Evolutionary conservation across 2,797 vertebrate genomes (phyloP), one percentile per base, ranked within the genome.

Genomic region (Lepidocolaptes lacrymiger): DNA sequence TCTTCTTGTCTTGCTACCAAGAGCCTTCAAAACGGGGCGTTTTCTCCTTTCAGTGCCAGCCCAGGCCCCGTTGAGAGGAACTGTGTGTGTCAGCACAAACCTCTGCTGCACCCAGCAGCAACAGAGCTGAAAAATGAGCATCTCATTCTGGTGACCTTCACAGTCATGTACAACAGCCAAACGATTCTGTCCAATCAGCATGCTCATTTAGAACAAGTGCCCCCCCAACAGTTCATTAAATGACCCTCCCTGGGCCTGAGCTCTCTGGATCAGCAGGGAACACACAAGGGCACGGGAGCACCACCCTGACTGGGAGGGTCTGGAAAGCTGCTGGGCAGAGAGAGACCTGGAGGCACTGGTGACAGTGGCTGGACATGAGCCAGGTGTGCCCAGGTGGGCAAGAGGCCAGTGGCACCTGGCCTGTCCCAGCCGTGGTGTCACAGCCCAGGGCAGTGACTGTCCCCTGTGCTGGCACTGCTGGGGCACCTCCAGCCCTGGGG

Each of bases 71-170:
- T 2, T 62, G 86, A n/a, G 22, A 73, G 75, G 72, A 91, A 91
- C 28, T 77, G 81, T 2, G 6, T 68, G 88, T 55, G 88, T 95
- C 92, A 95, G 94, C 88, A 95, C 80, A 94, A 95, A 75, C 66
- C 89, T 75, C 19, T 1, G 83, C n/a, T 74, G 89, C 49, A 69
- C 72, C 81, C 88, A 61, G 92, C 87, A 92, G 84, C 91, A 67
- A 1, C 1, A 13, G 69, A 51, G 61, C 88, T 94, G 94, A 96
- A 94, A 95, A 95, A 96, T 27, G 89, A 95, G 79, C 86, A 81
- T 90, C 80, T 59, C 32, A 14, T 51, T 49, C 51, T 24, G 64
- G 83, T 82, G 93, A 91, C 95, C 95, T 95, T 95, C 96, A 75
- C 0, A 88, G 88, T 10, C 62, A 39, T 1, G 10, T 0, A 64